phyloP scores from a whole-genome alignment of 2,888 invertebrate genomes.

The Brassicogethes aeneus region DNA sequence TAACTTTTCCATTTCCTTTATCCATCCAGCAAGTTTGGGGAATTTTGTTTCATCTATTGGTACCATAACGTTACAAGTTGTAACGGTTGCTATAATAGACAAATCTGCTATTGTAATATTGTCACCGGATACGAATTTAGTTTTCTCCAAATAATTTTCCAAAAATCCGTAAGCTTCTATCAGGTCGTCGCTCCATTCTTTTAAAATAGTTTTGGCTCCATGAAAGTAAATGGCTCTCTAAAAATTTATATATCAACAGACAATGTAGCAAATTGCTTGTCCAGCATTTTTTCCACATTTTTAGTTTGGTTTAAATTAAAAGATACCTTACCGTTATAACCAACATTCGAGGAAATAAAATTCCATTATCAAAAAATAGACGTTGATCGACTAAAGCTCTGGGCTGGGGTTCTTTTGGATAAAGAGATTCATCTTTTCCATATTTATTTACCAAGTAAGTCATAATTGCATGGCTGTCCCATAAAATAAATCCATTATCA shows the following conservation, averaged over 20 bases:
- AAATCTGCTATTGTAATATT: constrained; percentile 26
- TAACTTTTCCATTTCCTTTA: constrained; percentile 8
- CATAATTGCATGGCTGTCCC: no score
- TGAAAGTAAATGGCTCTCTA: constrained; percentile 18
- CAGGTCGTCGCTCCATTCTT: constrained; percentile 6
- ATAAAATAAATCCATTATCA: no score
- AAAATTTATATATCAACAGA: no score
- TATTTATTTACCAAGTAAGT: no score
- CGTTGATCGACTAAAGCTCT: constrained; percentile 46
- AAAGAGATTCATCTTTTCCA: no score
- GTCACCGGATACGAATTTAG: constrained; percentile 45
- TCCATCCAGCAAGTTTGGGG: constrained; percentile 29
- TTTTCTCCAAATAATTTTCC: constrained; percentile 41
- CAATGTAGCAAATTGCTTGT: no score
- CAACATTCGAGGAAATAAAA: constrained; percentile 40
- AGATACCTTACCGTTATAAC: constrained; percentile 6
- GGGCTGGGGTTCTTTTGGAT: no score
- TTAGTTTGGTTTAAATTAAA: no score
- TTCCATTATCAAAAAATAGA: constrained; percentile 45
- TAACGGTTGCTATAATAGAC: constrained; percentile 16
- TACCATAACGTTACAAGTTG: constrained; percentile 15
- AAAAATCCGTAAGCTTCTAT: constrained; percentile 36
- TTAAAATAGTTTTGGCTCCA: constrained; percentile 11
- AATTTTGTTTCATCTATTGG: constrained; percentile 25
- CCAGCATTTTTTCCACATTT: no score